phyloP scores from a whole-genome alignment of 2,797 vertebrate species.

The Oreochromis grahami region DNA sequence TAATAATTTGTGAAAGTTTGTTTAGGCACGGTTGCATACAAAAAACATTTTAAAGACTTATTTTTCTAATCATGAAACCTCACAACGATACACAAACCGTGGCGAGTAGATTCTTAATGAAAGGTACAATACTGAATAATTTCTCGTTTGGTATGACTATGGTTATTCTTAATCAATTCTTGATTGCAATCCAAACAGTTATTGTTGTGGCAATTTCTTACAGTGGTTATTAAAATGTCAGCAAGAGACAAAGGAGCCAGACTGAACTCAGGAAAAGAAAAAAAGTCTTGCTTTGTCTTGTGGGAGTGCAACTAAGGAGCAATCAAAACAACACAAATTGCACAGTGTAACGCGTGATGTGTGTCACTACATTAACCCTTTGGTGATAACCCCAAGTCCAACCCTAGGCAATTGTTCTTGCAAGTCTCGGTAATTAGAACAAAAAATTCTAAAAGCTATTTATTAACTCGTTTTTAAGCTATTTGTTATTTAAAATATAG shows the following conservation, averaged over 20 bases:
- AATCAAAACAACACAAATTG: not conserved
- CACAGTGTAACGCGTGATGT: not conserved
- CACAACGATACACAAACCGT: not conserved
- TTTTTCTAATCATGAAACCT: not conserved
- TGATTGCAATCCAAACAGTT: constrained; percentile 27
- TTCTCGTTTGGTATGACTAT: not conserved
- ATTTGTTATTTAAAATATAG: not conserved
- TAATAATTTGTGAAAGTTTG: not conserved
- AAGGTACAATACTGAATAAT: not conserved
- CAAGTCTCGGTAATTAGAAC: not conserved
- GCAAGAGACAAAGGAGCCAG: not conserved
- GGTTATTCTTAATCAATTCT: constrained; percentile 16
- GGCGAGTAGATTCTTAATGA: not conserved
- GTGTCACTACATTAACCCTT: not conserved
- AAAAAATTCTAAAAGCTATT: not conserved
- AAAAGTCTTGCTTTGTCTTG: not conserved
- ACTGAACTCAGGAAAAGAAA: not conserved
- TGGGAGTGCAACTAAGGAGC: not conserved
- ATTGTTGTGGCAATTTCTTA: not conserved
- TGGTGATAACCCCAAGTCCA: not conserved
- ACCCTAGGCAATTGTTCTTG: not conserved
- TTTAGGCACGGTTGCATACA: not conserved
- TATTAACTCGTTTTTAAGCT: not conserved
- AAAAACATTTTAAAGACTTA: not conserved
- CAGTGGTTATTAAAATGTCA: constrained; percentile 31